Conservation (phyloP, 92 coral and sea anemone species). For the Porites divaricata region DNA sequence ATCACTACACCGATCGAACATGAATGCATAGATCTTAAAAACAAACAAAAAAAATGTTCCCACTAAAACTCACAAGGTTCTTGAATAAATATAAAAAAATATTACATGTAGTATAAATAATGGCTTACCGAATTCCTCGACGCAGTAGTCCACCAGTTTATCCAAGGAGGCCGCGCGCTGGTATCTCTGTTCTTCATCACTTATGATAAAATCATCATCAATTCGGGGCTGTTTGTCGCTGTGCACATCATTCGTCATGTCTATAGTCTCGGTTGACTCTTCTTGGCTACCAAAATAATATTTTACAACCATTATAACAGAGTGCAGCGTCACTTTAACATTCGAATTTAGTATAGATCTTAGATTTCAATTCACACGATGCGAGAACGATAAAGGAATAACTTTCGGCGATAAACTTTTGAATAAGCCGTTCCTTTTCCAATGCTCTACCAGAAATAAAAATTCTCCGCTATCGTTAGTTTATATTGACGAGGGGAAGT, state of each 20-base stretch:
- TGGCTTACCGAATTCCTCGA: slow-evolving; percentile 89
- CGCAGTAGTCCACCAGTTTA: slow-evolving; percentile 85
- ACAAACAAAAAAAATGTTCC: neutral
- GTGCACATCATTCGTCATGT: slow-evolving; percentile 44
- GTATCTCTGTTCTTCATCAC: slow-evolving; percentile 62
- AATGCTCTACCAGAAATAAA: too few species aligned
- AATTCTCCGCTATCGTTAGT: neutral
- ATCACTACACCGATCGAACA: too few species aligned
- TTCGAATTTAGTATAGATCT: too few species aligned
- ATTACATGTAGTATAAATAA: neutral
- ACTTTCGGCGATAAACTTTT: too few species aligned
- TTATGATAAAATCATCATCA: slow-evolving; percentile 50
- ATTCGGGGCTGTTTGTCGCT: neutral
- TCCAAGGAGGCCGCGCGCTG: slow-evolving; percentile 87
- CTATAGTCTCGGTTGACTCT: slow-evolving; percentile 5
- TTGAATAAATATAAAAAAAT: neutral
- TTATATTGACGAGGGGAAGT: neutral
- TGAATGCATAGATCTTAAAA: neutral
- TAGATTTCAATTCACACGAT: too few species aligned
- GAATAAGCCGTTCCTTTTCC: too few species aligned
- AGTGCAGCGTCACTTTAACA: too few species aligned
- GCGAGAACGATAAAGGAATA: too few species aligned
- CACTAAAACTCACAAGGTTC: neutral
- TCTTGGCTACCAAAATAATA: neutral
- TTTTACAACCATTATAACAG: too few species aligned